Evolutionary conservation across 1,140 invertebrate species (phyloP).

Genomic region (Arion vulgaris): DNA sequence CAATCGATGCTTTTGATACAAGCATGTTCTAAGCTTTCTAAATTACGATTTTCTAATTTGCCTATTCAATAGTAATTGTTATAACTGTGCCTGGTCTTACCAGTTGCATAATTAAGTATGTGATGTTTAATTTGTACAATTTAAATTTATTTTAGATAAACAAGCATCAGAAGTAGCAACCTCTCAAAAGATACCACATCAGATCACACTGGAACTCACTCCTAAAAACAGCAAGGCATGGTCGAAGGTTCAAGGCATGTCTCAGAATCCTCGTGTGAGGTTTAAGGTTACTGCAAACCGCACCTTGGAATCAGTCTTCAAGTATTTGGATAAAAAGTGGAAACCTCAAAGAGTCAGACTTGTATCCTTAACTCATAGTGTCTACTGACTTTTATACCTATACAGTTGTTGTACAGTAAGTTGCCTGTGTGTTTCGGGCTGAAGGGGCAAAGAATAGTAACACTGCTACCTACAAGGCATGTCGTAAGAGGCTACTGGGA

Average conservation of each 20-base stretch:
- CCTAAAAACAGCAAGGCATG: conserved; percentile 86
- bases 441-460: too few relatives aligned
- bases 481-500: too few relatives aligned
- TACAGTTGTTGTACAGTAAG: too few relatives aligned
- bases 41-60: too few relatives aligned
- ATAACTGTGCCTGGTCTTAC: too few relatives aligned
- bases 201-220: conserved; percentile 83
- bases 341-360: conserved; percentile 75
- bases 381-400: not conserved
- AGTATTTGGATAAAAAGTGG: conserved; percentile 86
- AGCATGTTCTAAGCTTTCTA: too few relatives aligned
- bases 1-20: too few relatives aligned
- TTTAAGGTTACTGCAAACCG: conserved; percentile 84
- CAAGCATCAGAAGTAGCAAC: conserved; percentile 80
- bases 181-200: conserved; percentile 84
- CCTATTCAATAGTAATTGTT: too few relatives aligned
- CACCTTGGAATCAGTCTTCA: conserved; percentile 81
- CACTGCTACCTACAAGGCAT: too few relatives aligned
- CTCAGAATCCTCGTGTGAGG: conserved; percentile 91
- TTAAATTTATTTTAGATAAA: conserved; percentile 13
- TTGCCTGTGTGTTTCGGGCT: too few relatives aligned
- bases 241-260: conserved; percentile 85
- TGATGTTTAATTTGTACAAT: conserved; percentile 22
- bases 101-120: too few relatives aligned
- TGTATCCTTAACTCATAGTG: conserved; percentile 74